Conservation (phyloP, 2,888 invertebrate genomes). For the Geophilus truncorum region DNA sequence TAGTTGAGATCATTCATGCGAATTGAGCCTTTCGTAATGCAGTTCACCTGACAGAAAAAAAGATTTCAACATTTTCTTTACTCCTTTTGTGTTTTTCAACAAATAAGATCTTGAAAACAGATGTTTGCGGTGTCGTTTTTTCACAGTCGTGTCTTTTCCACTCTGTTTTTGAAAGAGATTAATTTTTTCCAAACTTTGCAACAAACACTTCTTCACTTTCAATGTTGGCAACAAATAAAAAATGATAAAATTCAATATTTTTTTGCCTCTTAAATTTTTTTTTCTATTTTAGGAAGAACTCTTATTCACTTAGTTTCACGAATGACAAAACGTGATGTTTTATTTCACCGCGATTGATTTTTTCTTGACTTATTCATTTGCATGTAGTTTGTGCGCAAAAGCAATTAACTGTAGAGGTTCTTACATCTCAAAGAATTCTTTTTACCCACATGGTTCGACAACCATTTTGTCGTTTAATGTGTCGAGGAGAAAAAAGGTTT, state of each 20-base stretch:
- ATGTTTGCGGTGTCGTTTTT: background rate
- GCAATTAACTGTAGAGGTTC: background rate
- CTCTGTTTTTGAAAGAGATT: background rate
- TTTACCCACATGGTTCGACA: background rate
- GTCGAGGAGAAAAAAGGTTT: background rate
- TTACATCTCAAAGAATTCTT: background rate
- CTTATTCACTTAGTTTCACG: background rate
- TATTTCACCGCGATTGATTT: background rate
- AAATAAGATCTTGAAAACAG: background rate
- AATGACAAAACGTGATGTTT: background rate
- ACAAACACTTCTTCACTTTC: too few species aligned
- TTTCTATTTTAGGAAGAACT: too few species aligned
- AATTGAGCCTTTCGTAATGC: background rate
- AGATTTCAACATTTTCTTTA: slow-evolving; percentile 1
- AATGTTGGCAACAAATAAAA: background rate
- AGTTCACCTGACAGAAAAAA: background rate
- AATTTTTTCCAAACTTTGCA: too few species aligned
- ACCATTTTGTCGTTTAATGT: slow-evolving; percentile 4
- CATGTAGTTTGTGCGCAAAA: background rate
- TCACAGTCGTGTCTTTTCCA: background rate
- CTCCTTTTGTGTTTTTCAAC: background rate
- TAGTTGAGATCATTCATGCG: background rate
- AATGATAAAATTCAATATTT: too few species aligned
- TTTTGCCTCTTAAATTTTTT: too few species aligned
- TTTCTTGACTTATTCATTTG: background rate